Evolutionary conservation across 2,113 vertebrate species (phyloP).

Genomic region (Tautogolabrus adspersus): DNA sequence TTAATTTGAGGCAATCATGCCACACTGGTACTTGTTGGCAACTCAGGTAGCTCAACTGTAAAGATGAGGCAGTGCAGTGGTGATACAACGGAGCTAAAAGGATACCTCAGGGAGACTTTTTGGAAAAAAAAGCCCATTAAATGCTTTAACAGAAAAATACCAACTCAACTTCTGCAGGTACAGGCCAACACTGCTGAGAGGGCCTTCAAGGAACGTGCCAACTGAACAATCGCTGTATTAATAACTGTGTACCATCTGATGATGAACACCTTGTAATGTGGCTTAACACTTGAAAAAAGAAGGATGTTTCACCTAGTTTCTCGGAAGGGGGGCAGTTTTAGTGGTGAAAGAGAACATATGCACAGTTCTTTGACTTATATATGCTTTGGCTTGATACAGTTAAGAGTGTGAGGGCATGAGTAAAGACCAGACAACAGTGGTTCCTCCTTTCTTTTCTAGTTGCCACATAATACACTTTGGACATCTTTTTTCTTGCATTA

Average conservation of each 20-base stretch:
- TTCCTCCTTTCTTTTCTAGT: constrained; percentile 9
- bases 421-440: constrained; percentile 6
- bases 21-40: not conserved
- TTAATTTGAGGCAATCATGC: not conserved
- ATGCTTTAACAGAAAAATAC: too few relatives aligned
- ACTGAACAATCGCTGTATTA: not conserved
- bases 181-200: too few relatives aligned
- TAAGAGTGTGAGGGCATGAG: not conserved
- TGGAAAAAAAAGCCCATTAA: not conserved
- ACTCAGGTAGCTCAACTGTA: not conserved
- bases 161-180: too few relatives aligned
- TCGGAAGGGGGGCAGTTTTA: not conserved
- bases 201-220: not conserved
- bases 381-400: not conserved
- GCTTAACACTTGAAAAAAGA: not conserved
- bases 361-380: not conserved
- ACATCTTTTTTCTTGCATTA: not conserved
- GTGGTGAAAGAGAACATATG: not conserved
- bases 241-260: not conserved
- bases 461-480: not conserved
- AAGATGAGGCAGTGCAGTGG: not conserved
- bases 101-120: not conserved
- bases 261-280: not conserved
- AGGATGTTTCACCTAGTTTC: not conserved
- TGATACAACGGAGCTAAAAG: not conserved